Percentiles rank a stretch among this genome's conserved stretches.
These are phyloP conservation scores for Ciconia boyciana DNA, from an alignment of 2,113 vertebrate genomes.

Conservation along the genomic window DNA sequence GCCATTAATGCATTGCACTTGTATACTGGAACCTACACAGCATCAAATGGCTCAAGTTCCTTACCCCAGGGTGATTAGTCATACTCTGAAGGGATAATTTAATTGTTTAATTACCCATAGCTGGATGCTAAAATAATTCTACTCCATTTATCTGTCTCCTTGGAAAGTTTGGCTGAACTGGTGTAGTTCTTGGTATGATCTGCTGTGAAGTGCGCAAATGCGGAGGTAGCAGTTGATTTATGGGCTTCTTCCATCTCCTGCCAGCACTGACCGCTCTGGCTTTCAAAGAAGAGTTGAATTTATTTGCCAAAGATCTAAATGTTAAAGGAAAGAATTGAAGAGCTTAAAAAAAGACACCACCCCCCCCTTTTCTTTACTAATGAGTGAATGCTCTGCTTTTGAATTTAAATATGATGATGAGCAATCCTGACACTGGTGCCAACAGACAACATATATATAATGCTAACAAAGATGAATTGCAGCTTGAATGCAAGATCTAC, in stretches of 20 bases:
- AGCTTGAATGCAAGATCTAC: background rate
- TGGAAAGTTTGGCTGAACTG: background rate
- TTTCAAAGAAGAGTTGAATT: background rate
- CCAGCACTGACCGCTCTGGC: background rate
- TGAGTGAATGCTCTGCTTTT: background rate
- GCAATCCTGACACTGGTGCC: background rate
- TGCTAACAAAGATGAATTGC: background rate
- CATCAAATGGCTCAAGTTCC: background rate
- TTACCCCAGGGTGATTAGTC: background rate
- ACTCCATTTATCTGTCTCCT: background rate
- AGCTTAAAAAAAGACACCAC: background rate
- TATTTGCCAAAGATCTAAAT: background rate
- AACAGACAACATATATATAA: background rate
- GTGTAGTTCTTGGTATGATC: background rate
- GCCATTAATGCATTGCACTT: too few species aligned
- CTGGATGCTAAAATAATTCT: background rate
- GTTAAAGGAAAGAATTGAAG: background rate
- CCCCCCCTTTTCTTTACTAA: background rate
- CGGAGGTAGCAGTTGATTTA: background rate
- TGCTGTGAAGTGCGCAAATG: background rate
- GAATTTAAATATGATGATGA: background rate
- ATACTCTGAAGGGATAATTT: background rate
- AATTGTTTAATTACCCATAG: background rate
- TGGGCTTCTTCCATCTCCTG: background rate
- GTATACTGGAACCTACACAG: background rate